Evolutionary conservation across 2,797 vertebrate genomes (phyloP).

Genomic region (Pitangus sulphuratus): DNA sequence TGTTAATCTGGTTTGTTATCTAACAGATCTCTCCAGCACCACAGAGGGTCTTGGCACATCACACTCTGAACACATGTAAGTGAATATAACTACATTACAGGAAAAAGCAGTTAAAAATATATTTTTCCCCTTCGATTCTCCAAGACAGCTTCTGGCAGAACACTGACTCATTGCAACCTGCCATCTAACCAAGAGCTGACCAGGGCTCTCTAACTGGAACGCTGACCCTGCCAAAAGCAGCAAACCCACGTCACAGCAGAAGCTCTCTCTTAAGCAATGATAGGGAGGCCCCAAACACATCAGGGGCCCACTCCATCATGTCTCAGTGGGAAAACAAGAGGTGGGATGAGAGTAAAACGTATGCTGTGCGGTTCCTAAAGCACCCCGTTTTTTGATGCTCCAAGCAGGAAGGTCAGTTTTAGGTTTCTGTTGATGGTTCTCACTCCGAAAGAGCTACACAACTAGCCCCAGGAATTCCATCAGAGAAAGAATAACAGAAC

Average conservation of each 20-base stretch:
- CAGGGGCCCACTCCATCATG: rapidly evolving
- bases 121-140: not conserved
- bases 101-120: not conserved
- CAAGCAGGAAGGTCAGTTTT: not conserved
- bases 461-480: not conserved
- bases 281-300: not conserved
- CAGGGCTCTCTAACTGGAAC: not conserved
- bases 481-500: not conserved
- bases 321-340: not conserved
- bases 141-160: not conserved
- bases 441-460: not conserved
- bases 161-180: not conserved
- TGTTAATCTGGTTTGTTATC: not conserved
- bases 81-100: rapidly evolving
- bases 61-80: not conserved
- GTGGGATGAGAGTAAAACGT: not conserved
- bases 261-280: not conserved
- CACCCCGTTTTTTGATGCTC: not conserved
- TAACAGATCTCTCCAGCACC: not conserved
- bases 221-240: not conserved
- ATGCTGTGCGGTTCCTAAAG: not conserved
- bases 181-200: rapidly evolving
- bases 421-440: not conserved
- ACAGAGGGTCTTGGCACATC: not conserved
- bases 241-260: not conserved